Base-by-base conservation (phyloP, 2,888 invertebrate genomes). In the Periphyllus acericola region DNA sequence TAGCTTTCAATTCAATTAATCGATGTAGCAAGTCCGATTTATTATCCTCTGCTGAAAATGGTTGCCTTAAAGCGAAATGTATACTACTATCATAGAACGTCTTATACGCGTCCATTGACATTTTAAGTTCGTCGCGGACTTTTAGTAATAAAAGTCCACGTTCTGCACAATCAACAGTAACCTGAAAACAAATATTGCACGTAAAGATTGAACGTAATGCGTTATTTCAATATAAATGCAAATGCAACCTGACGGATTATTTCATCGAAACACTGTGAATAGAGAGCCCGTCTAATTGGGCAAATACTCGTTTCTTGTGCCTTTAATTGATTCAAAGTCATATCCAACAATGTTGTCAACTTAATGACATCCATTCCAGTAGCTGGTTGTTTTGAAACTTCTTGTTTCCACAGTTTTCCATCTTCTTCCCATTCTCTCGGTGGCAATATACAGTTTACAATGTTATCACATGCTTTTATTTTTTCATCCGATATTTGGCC, bases 231-330 rank as follows among this genome's bases (percentile, higher is more conserved):
- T 83, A 60, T 60, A 36, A 79, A 36, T 71, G 36, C 34, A 17
- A 71, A 52, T 71, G 17, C 55, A 66, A 83, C 82, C 83, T 78
- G 82, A 8, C 83, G 78, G 32, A 84, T 83, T 71, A 89, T 82
- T 90, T 93, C 93, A 93, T 96, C 98, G 92, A 98, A 98, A 92
- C 98, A 98, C 92, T 99, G 98, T 0, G 97, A 96, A 91, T 98
- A 99, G 0, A 99, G 94, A 91, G 98, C 97, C 83, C 98, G 93
- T 81, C 99, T 94, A 83, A 98, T 96, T 0, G 98, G 98, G 92
- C 99, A 99, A 90, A 99, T 98, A 66, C 99, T 99, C 0, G 98
- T 98, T 92, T 98, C 98, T 90, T 98, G 93, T 1, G 99, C 99
- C 92, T 98, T 96, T n/a, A 96, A 93, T 91, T 97, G 96, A 91